phyloP scores from a whole-genome alignment of 1,140 invertebrate species.

The Samia ricini region DNA sequence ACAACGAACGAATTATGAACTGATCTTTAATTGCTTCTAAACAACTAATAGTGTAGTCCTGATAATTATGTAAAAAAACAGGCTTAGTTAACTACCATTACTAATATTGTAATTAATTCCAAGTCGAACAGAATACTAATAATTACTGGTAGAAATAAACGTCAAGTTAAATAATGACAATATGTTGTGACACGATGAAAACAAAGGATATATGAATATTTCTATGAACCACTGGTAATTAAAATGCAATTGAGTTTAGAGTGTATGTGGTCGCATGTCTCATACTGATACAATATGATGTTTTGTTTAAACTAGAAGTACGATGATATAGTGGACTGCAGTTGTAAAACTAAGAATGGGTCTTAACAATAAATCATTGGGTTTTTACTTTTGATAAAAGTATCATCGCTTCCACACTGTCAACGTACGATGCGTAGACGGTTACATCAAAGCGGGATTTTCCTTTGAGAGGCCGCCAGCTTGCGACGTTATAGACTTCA shows the following conservation, averaged over 20 bases:
- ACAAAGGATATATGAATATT: not conserved
- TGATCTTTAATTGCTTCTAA: too few relatives aligned
- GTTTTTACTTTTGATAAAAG: constrained; percentile 72
- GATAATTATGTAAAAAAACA: too few relatives aligned
- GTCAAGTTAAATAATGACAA: too few relatives aligned
- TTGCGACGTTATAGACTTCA: constrained; percentile 40
- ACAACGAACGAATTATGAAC: too few relatives aligned
- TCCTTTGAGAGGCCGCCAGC: constrained; percentile 45
- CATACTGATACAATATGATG: not conserved
- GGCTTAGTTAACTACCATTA: too few relatives aligned
- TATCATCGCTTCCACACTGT: constrained; percentile 54
- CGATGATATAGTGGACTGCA: constrained; percentile 33
- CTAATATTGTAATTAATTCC: too few relatives aligned
- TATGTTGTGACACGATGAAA: not conserved
- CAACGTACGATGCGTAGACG: constrained; percentile 32
- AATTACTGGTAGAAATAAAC: too few relatives aligned
- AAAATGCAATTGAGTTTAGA: constrained; percentile 37
- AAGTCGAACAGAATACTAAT: too few relatives aligned
- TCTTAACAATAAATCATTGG: constrained; percentile 58
- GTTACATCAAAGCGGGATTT: constrained; percentile 43
- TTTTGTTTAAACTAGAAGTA: not conserved
- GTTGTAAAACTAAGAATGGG: constrained; percentile 34
- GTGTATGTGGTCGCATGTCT: constrained; percentile 6
- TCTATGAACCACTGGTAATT: constrained; percentile 24
- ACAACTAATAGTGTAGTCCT: too few relatives aligned